These are phyloP conservation scores for Zaprionus lachaisei DNA, from an alignment of 1,140 invertebrate genomes.

Conservation along the genomic window DNA sequence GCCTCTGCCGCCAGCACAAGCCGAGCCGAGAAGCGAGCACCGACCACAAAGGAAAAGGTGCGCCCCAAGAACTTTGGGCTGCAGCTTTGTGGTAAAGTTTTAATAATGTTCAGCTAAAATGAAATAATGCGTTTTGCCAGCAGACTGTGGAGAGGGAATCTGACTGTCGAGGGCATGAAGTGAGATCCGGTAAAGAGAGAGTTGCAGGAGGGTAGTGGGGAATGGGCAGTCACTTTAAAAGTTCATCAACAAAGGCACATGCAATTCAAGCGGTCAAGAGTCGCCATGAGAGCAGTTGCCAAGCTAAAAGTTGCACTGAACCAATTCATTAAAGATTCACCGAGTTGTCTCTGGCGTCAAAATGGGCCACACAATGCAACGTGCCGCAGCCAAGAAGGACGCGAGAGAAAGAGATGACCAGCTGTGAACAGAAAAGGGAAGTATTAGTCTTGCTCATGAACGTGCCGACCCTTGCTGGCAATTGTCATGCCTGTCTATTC, in stretches of 20 bases:
- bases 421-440: background rate
- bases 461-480: constrained; percentile 17
- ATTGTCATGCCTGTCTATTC: constrained; percentile 34
- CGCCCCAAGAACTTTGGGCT: constrained; percentile 60
- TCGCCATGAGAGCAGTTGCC: constrained; percentile 40
- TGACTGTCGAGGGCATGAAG: background rate
- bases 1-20: constrained; percentile 13
- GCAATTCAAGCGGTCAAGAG: constrained; percentile 39
- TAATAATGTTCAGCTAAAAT: constrained; percentile 78
- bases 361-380: constrained; percentile 55
- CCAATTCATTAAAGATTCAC: constrained; percentile 76
- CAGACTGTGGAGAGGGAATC: constrained; percentile 31
- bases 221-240: constrained; percentile 28
- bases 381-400: constrained; percentile 24
- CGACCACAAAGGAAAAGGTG: constrained; percentile 66
- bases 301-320: constrained; percentile 60
- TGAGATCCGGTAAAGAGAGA: background rate
- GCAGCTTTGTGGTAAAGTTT: constrained; percentile 75
- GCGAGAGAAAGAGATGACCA: constrained; percentile 7
- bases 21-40: constrained; percentile 22
- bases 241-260: constrained; percentile 26
- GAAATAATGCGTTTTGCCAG: constrained; percentile 73
- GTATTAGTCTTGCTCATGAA: constrained; percentile 18
- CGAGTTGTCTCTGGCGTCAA: constrained; percentile 56
- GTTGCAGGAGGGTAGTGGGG: background rate